These are phyloP conservation scores for Tragelaphus buxtoni DNA, from an alignment of 2,113 vertebrate species.

Conservation along the genomic window DNA sequence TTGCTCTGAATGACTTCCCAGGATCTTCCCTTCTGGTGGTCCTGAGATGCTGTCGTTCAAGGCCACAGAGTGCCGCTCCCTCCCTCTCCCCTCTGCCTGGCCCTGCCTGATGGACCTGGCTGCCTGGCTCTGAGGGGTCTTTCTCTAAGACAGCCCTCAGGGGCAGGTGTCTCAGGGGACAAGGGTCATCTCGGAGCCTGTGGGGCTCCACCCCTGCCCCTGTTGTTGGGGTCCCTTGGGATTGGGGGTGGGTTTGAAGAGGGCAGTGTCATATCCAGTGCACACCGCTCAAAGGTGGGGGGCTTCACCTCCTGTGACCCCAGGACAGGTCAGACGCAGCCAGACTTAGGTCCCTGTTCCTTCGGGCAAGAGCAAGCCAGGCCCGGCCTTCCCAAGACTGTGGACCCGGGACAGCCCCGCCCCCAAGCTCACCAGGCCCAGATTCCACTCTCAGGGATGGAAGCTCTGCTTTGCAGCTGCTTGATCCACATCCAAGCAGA, in stretches of 20 bases:
- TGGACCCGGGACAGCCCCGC: neutral
- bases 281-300: neutral
- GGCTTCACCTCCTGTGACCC: neutral
- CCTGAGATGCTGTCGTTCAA: neutral
- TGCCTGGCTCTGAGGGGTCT: neutral
- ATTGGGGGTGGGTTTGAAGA: neutral
- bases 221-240: neutral
- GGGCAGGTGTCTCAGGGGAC: neutral
- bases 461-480: neutral
- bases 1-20: neutral
- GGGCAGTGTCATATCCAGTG: neutral
- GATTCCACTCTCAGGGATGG: neutral
- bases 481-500: neutral
- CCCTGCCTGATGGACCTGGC: neutral
- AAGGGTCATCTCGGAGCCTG: neutral
- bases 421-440: neutral
- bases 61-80: neutral
- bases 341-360: neutral
- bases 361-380: neutral
- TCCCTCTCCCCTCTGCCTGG: neutral
- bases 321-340: accelerated
- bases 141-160: neutral
- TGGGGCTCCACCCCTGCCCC: neutral
- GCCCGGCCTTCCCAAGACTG: neutral
- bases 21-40: neutral